Percentiles rank a stretch among this genome's conserved stretches.
phyloP scores from a whole-genome alignment of 2,888 invertebrate genomes.

The Resseliella maxima region DNA sequence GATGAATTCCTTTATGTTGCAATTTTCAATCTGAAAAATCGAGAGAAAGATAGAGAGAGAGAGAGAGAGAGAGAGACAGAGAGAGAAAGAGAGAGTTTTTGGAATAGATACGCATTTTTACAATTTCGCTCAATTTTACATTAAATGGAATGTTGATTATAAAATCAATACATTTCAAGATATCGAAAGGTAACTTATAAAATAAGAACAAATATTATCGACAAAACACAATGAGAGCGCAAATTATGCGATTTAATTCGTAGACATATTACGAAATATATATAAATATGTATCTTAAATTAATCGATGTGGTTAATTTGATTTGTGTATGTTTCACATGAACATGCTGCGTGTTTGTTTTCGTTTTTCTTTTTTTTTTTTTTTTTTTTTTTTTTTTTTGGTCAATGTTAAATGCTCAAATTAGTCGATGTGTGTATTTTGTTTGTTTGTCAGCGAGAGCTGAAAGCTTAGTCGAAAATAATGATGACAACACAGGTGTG shows the following conservation, averaged over 20 bases:
- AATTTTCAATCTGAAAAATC: no score
- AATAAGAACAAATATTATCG: neutral
- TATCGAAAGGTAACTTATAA: no score
- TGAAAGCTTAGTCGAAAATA: neutral
- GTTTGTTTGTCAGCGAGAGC: neutral
- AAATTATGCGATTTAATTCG: neutral
- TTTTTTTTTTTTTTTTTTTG: neutral
- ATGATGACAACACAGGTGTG: no score
- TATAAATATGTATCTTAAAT: neutral
- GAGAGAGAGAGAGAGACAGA: no score
- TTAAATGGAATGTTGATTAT: no score
- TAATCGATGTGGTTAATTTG: neutral
- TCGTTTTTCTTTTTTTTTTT: neutral
- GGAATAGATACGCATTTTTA: no score
- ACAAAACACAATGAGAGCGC: neutral
- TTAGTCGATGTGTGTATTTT: neutral
- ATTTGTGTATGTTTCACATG: neutral
- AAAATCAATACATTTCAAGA: no score
- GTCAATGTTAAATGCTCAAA: neutral
- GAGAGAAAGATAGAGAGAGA: no score
- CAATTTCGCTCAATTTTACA: no score
- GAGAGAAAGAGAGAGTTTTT: no score
- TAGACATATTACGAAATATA: neutral
- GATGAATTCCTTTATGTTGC: no score
- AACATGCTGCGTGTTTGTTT: neutral